A percentile compares a stretch with the other conserved stretches of the same genome.
Conservation (phyloP, 2,888 invertebrate species). For the Mycalesis mineus region DNA sequence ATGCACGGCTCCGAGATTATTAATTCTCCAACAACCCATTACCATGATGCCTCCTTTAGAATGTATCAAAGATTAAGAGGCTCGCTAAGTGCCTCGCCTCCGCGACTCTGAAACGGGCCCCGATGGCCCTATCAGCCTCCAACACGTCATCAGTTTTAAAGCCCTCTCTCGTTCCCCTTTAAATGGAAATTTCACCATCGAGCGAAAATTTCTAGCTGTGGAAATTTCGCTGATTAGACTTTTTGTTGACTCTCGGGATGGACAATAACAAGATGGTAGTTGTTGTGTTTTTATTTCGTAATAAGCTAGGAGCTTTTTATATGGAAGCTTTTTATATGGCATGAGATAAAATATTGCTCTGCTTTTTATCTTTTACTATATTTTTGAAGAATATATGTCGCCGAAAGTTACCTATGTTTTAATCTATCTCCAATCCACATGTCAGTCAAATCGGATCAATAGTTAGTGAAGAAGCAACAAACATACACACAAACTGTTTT, state of each 20-base stretch:
- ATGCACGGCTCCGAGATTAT: conserved; percentile 21
- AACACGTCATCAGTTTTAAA: conserved; percentile 69
- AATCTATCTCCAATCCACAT: no score
- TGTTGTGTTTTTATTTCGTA: conserved; percentile 2
- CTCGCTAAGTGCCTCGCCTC: conserved; percentile 42
- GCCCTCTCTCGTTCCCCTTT: conserved; percentile 57
- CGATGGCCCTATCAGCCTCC: conserved; percentile 66
- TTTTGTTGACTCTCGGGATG: not conserved
- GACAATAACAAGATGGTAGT: not conserved
- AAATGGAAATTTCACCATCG: conserved; percentile 48
- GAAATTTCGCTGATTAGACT: conserved; percentile 20
- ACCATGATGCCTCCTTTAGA: conserved; percentile 24
- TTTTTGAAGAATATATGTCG: no score
- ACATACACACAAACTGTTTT: no score
- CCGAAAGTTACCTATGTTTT: no score
- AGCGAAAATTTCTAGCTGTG: conserved; percentile 22
- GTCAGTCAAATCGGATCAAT: no score
- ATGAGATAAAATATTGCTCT: not conserved
- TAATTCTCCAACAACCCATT: conserved; percentile 28
- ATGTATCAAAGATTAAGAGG: conserved; percentile 37
- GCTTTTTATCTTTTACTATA: not conserved
- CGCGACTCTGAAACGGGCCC: conserved; percentile 61
- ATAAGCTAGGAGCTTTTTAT: not conserved
- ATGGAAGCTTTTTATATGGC: not conserved
- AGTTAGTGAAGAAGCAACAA: no score